Evolutionary conservation across 2,888 invertebrate genomes (phyloP).

Genomic region (Temnothorax unifasciatus): DNA sequence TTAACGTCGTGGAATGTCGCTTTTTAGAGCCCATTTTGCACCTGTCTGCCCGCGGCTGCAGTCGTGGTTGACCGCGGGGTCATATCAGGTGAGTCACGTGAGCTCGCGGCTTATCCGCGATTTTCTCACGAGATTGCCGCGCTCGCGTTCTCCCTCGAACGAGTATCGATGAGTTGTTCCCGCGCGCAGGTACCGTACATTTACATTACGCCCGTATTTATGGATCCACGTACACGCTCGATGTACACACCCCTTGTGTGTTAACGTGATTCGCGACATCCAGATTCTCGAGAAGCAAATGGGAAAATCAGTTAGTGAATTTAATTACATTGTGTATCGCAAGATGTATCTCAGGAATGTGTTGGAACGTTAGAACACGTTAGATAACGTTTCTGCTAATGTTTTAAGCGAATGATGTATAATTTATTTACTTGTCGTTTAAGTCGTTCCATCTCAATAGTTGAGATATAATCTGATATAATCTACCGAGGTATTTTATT

Average conservation of each 20-base stretch:
- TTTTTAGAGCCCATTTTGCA: slow-evolving; percentile 53
- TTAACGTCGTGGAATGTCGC: slow-evolving; percentile 48
- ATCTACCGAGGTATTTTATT: background rate
- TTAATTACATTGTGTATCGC: slow-evolving; percentile 20
- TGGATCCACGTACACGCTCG: slow-evolving; percentile 35
- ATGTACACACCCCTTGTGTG: slow-evolving; percentile 38
- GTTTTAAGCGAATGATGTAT: background rate
- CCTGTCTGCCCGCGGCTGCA: slow-evolving; percentile 46
- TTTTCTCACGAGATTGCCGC: slow-evolving; percentile 52
- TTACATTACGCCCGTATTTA: slow-evolving; percentile 27
- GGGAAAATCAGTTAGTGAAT: slow-evolving; percentile 13
- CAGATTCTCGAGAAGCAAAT: slow-evolving; percentile 23
- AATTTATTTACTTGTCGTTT: background rate
- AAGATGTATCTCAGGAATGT: background rate
- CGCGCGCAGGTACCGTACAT: slow-evolving; percentile 23
- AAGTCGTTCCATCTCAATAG: background rate
- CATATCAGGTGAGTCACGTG: slow-evolving; percentile 50
- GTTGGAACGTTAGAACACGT: background rate
- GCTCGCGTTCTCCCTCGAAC: slow-evolving; percentile 27
- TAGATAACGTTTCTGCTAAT: slow-evolving; percentile 8
- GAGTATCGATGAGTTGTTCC: slow-evolving; percentile 47
- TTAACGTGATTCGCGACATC: slow-evolving; percentile 41
- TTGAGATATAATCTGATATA: background rate
- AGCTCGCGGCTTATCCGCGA: slow-evolving; percentile 43
- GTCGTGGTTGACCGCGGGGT: slow-evolving; percentile 17